A percentile compares a stretch with the other conserved stretches of the same genome.
These are phyloP conservation scores for Bos taurus DNA, from an alignment of 2,113 vertebrate species.

Conservation along the genomic window ARS-UCD2.0 NC_037349.1:42369001-42369500, in stretches of 20 bases:
- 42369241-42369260: neutral
- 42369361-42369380: neutral
- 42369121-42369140: neutral
- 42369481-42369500: constrained; percentile 65
- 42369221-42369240: neutral
- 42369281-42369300: constrained; percentile 30
- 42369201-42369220: constrained; percentile 25
- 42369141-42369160: constrained; percentile 11
- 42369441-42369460: constrained; percentile 49
- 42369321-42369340: constrained; percentile 35
- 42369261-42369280: constrained; percentile 27
- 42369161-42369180: constrained; percentile 28
- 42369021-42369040: neutral
- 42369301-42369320: constrained; percentile 27
- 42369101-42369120: neutral
- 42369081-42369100: neutral
- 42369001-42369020: neutral
- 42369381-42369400: neutral
- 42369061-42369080: neutral
- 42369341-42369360: neutral
- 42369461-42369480: constrained; percentile 46
- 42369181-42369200: constrained; percentile 25
- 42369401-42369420: neutral
- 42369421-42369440: neutral
- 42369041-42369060: neutral